Percentiles rank a stretch among this genome's conserved stretches.
phyloP scores from a whole-genome alignment of 2,888 invertebrate species.

The Nomada hirtipes region DNA sequence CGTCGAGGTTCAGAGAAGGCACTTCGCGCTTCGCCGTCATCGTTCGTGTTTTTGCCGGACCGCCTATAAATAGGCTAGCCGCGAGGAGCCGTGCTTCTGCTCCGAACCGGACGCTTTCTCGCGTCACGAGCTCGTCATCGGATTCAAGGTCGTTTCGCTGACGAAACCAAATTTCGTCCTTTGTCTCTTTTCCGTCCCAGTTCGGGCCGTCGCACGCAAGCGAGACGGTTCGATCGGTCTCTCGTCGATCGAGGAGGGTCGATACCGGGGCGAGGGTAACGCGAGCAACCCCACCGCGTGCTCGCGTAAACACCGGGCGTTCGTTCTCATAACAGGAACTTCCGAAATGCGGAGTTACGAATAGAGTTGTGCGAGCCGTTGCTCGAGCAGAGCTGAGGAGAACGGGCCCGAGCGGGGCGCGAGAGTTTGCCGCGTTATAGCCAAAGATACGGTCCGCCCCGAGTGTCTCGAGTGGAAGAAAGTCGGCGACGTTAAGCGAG shows the following conservation, averaged over 20 bases:
- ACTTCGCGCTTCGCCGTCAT: slow-evolving; percentile 74
- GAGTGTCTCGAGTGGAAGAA: slow-evolving; percentile 41
- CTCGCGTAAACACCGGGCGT: slow-evolving; percentile 66
- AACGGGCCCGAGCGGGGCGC: slow-evolving; percentile 35
- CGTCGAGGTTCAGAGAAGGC: slow-evolving; percentile 61
- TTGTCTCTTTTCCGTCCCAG: slow-evolving; percentile 17
- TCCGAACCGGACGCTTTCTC: slow-evolving; percentile 63
- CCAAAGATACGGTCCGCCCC: slow-evolving; percentile 62
- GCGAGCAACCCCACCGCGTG: neutral
- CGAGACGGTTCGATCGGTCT: neutral
- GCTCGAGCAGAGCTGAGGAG: slow-evolving; percentile 58
- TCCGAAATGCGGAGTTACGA: slow-evolving; percentile 78
- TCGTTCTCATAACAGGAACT: slow-evolving; percentile 77
- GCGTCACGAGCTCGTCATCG: slow-evolving; percentile 70
- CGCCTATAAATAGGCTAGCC: slow-evolving; percentile 76
- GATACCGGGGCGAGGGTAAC: neutral
- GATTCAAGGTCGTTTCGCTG: slow-evolving; percentile 71
- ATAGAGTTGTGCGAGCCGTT: slow-evolving; percentile 66
- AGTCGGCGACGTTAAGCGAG: slow-evolving; percentile 29
- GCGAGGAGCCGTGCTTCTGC: slow-evolving; percentile 55
- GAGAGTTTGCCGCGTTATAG: slow-evolving; percentile 67
- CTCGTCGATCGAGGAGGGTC: neutral
- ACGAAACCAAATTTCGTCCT: slow-evolving; percentile 45
- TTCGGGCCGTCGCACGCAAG: neutral
- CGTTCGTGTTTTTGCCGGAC: slow-evolving; percentile 77